These are phyloP conservation scores for Acanthis flammea DNA, from an alignment of 2,797 vertebrate species.

Conservation along the genomic window DNA sequence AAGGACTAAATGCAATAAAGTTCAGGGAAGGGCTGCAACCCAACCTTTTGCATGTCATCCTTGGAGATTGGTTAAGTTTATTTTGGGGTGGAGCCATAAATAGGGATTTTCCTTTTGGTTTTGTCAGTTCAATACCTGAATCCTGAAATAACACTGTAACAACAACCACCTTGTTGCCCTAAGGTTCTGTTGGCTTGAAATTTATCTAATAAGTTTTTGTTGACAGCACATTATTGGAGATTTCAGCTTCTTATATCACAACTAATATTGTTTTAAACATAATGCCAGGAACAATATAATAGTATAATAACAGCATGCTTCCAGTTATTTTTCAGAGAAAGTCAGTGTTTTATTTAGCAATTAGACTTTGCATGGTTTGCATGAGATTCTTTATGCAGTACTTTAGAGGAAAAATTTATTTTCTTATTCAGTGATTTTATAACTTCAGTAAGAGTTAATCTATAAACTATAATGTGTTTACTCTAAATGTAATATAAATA, in stretches of 20 bases:
- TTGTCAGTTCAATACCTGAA: background rate
- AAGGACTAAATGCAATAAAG: background rate
- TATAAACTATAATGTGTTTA: background rate
- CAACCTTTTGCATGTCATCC: background rate
- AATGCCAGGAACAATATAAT: background rate
- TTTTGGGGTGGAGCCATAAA: background rate
- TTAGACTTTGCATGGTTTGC: background rate
- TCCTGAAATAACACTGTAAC: background rate
- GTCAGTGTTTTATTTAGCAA: background rate
- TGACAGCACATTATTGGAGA: background rate
- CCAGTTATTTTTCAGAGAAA: background rate
- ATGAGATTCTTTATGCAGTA: background rate
- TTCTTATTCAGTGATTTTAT: background rate
- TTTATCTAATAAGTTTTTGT: background rate
- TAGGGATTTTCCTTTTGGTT: background rate
- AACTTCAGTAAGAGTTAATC: background rate
- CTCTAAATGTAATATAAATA: background rate
- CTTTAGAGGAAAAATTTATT: background rate
- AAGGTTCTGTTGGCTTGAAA: background rate
- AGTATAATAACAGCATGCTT: background rate
- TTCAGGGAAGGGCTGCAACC: background rate
- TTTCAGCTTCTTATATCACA: background rate
- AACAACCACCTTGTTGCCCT: background rate
- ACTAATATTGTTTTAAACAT: background rate
- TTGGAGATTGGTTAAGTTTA: background rate